These are phyloP conservation scores for Sinhomidia bicolor DNA, from an alignment of 2,888 invertebrate genomes.

Conservation along the genomic window DNA sequence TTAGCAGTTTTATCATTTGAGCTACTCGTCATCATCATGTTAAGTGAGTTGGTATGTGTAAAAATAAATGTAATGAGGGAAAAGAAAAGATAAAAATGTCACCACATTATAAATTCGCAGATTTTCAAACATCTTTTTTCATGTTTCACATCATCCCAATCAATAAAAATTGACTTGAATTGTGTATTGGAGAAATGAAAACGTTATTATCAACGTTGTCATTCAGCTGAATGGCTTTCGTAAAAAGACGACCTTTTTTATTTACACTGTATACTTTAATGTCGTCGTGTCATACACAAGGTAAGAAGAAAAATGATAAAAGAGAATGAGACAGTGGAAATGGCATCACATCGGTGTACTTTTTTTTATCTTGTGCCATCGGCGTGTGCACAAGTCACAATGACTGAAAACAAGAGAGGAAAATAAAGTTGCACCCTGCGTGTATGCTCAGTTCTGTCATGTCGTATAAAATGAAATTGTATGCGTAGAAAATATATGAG, in stretches of 20 bases:
- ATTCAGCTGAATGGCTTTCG: neutral
- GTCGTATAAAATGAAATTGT: constrained; percentile 25
- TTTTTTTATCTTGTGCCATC: constrained; percentile 42
- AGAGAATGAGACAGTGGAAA: constrained; percentile 40
- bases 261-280: neutral
- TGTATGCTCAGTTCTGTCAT: neutral
- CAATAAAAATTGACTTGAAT: constrained; percentile 37
- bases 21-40: too few relatives aligned
- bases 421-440: constrained; percentile 48
- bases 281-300: constrained; percentile 9
- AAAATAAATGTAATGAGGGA: too few relatives aligned
- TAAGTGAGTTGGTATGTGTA: too few relatives aligned
- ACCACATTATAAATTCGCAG: constrained; percentile 13
- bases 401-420: constrained; percentile 45
- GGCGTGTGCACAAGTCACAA: constrained; percentile 30
- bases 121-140: neutral
- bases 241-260: neutral
- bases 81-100: neutral
- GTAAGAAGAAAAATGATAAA: constrained; percentile 43
- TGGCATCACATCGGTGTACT: constrained; percentile 40
- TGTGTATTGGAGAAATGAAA: constrained; percentile 7
- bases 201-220: constrained; percentile 35
- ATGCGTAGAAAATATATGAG: constrained; percentile 2
- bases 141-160: neutral
- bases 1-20: too few relatives aligned